These are phyloP conservation scores for Thumatha senex DNA, from an alignment of 2,888 invertebrate species.

Conservation along the genomic window DNA sequence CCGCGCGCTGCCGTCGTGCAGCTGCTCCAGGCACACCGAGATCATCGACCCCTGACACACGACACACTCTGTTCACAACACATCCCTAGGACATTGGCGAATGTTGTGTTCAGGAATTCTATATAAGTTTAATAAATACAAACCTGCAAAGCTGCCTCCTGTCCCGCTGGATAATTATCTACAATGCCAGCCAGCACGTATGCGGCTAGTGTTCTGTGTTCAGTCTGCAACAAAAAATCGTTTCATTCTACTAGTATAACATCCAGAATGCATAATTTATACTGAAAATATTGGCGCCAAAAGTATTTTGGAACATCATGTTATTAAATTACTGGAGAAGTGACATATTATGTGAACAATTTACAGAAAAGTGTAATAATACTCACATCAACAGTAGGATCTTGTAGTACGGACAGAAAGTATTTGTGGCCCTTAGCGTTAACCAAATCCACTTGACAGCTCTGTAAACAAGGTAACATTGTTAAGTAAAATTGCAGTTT, in stretches of 20 bases:
- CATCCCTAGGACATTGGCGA: too few species aligned
- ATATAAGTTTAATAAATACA: neutral
- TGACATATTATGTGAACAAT: too few species aligned
- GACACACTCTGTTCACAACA: neutral
- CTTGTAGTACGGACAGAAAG: slow-evolving; percentile 95
- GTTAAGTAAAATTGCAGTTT: too few species aligned
- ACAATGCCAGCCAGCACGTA: slow-evolving; percentile 98
- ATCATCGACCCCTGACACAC: slow-evolving; percentile 89
- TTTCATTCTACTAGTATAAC: too few species aligned
- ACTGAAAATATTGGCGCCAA: too few species aligned
- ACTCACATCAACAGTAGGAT: slow-evolving; percentile 91
- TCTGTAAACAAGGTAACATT: slow-evolving; percentile 77
- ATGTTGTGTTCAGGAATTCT: too few species aligned
- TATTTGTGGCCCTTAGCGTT: slow-evolving; percentile 97
- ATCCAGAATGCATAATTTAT: too few species aligned
- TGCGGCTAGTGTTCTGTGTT: slow-evolving; percentile 96
- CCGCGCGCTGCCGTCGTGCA: slow-evolving; percentile 84
- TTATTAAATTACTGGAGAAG: too few species aligned
- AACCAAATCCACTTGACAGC: slow-evolving; percentile 97
- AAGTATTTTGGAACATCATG: too few species aligned
- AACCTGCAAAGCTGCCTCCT: slow-evolving; percentile 91
- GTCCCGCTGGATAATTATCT: slow-evolving; percentile 93
- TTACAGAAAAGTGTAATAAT: neutral
- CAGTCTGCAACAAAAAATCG: slow-evolving; percentile 77
- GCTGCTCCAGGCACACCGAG: slow-evolving; percentile 95